Conservation (phyloP, 2,888 invertebrate genomes). For the Amaurobius ferox region DNA sequence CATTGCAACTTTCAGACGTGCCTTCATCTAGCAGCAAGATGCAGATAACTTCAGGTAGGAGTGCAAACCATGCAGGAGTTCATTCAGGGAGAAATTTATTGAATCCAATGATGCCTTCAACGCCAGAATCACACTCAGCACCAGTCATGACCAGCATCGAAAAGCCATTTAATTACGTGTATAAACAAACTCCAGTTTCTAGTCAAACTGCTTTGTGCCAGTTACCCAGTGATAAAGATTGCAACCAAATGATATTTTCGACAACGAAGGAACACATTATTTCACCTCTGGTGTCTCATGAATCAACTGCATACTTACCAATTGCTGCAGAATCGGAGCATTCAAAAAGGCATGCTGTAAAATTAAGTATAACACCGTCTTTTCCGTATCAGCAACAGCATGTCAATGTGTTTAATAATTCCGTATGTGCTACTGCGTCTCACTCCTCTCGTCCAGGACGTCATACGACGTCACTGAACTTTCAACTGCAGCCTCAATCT, state of each 20-base stretch:
- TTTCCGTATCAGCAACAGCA: constrained; percentile 51
- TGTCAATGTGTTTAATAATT: constrained; percentile 42
- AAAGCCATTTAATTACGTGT: constrained; percentile 31
- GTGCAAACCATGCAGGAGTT: constrained; percentile 10
- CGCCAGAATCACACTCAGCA: constrained; percentile 28
- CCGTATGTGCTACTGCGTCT: constrained; percentile 39
- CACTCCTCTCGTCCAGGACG: constrained; percentile 52
- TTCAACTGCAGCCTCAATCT: constrained; percentile 60
- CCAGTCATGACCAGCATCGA: constrained; percentile 29
- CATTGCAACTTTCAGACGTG: neutral
- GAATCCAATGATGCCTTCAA: neutral
- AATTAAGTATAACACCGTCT: constrained; percentile 58
- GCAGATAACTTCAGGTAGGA: neutral
- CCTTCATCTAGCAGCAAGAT: neutral
- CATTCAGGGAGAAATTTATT: constrained; percentile 17
- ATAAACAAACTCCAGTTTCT: constrained; percentile 12
- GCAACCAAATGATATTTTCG: constrained; percentile 51
- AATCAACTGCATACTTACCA: neutral
- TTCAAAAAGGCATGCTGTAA: constrained; percentile 44
- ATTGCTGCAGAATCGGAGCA: constrained; percentile 2
- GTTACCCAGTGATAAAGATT: neutral
- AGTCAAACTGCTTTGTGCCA: constrained; percentile 22
- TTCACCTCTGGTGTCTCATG: neutral
- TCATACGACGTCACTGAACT: constrained; percentile 62
- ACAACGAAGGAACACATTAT: constrained; percentile 51